Evolutionary conservation across 2,113 vertebrate species (phyloP).

Genomic region (Pedionomus torquatus): DNA sequence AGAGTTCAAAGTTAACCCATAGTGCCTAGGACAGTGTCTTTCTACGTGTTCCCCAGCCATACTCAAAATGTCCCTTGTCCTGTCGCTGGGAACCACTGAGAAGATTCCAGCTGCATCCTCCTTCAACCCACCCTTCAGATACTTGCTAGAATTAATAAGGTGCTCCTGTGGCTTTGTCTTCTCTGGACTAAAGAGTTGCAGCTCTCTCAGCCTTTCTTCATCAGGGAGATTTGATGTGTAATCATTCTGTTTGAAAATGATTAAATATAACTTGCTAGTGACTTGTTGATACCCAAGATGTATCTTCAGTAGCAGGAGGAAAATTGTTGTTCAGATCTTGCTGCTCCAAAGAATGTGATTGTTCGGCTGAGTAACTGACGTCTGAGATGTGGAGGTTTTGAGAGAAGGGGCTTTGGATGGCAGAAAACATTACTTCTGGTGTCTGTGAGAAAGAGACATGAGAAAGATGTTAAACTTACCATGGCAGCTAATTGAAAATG

Average conservation of each 20-base stretch:
- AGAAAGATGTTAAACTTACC: not conserved
- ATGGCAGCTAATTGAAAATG: not conserved
- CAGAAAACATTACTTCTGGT: not conserved
- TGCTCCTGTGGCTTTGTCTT: too few relatives aligned
- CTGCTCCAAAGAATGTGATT: not conserved
- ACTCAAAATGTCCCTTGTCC: too few relatives aligned
- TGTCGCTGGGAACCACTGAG: too few relatives aligned
- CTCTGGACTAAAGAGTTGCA: too few relatives aligned
- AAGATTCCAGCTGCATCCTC: too few relatives aligned
- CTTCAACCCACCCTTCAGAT: too few relatives aligned
- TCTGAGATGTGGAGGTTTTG: not conserved
- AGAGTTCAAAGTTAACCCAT: not conserved
- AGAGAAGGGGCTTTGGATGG: not conserved
- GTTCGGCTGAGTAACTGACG: not conserved
- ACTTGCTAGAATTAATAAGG: too few relatives aligned
- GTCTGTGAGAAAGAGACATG: not conserved
- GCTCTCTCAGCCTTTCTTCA: too few relatives aligned
- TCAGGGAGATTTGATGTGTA: not conserved
- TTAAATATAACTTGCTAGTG: not conserved
- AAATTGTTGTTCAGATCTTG: not conserved
- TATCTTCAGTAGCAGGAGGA: not conserved
- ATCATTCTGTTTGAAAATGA: not conserved
- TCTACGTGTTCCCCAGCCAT: not conserved
- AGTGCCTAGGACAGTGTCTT: not conserved
- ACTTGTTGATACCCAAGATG: not conserved